Evolutionary conservation across 2,797 vertebrate species (phyloP).

Genomic region (Esox lucius): DNA sequence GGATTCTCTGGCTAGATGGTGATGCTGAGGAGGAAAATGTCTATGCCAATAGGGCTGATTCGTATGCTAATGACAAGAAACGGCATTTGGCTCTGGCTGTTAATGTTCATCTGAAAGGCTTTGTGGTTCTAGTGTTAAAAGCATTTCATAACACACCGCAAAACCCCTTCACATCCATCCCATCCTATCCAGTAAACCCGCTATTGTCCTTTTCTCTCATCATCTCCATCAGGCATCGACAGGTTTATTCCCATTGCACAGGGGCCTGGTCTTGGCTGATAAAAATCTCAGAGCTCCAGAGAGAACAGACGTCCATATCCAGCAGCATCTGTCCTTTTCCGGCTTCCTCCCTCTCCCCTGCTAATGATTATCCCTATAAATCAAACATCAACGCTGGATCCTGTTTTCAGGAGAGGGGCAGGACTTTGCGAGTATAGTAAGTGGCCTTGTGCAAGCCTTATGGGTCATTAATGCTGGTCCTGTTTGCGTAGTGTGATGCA

Average conservation of each 20-base stretch:
- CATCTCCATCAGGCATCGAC: constrained; percentile 27
- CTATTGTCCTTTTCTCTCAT: constrained; percentile 16
- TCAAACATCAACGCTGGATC: constrained; percentile 53
- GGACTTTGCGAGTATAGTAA: constrained; percentile 18
- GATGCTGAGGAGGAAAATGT: no score
- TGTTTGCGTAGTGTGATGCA: no score
- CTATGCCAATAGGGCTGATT: no score
- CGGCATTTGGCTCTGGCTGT: no score
- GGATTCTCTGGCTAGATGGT: no score
- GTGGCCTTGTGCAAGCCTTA: no score
- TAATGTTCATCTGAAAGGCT: no score
- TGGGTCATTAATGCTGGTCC: no score
- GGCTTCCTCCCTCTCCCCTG: constrained; percentile 36
- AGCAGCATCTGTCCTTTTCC: constrained; percentile 16
- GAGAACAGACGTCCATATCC: constrained; percentile 14
- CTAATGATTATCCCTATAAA: constrained; percentile 64
- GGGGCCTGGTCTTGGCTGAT: constrained; percentile 29
- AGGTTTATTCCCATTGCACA: constrained; percentile 24
- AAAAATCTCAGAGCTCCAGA: constrained; percentile 11
- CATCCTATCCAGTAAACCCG: background rate
- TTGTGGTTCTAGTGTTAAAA: no score
- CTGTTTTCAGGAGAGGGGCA: constrained; percentile 31
- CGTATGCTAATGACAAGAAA: no score
- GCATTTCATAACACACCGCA: background rate
- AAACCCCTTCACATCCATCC: background rate